Conservation (phyloP, 2,113 vertebrate species). For the Phocoena sinus region DNA sequence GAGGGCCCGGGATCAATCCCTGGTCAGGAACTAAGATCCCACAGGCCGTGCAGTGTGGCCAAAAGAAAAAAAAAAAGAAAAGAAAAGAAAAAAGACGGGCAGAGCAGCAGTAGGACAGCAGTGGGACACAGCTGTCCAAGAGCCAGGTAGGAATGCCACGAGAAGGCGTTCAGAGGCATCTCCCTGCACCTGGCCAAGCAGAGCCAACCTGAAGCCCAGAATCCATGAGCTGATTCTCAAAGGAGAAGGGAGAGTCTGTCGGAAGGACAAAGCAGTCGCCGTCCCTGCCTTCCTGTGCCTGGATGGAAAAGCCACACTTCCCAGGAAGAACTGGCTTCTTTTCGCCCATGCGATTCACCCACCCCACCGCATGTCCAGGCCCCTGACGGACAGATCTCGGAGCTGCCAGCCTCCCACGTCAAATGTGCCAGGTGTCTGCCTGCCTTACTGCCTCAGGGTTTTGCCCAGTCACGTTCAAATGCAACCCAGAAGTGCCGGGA, state of each 20-base stretch:
- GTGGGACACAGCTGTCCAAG: neutral
- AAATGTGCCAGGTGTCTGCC: neutral
- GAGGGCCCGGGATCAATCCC: too few species aligned
- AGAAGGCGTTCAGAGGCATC: neutral
- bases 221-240: neutral
- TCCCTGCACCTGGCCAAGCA: neutral
- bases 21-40: too few species aligned
- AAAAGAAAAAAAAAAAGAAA: too few species aligned
- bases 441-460: neutral
- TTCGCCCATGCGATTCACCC: neutral
- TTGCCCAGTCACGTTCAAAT: neutral
- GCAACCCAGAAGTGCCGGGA: neutral
- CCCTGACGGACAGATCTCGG: neutral
- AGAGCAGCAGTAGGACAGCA: neutral
- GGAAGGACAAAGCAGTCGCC: neutral
- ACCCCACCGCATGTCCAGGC: fast-evolving
- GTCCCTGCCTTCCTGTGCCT: neutral
- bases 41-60: too few species aligned
- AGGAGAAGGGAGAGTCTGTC: neutral
- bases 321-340: neutral
- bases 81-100: neutral
- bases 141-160: neutral
- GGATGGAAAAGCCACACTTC: neutral
- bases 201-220: neutral
- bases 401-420: neutral